Conservation (phyloP, 1,140 invertebrate genomes). For the Pachypeltis micranthus region DNA sequence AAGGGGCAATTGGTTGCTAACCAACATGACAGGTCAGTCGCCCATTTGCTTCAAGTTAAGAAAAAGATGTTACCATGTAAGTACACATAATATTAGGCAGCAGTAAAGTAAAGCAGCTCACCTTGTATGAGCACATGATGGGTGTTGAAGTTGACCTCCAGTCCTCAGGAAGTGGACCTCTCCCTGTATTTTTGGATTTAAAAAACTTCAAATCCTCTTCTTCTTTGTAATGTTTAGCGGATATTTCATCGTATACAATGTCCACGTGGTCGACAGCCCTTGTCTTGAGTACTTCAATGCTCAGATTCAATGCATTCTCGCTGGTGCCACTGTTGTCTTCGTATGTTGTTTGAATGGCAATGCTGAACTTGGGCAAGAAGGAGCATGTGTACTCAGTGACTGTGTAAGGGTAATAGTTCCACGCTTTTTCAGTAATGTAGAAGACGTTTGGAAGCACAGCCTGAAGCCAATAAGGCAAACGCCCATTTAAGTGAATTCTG, state of each 20-base stretch:
- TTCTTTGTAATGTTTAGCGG: constrained; percentile 77
- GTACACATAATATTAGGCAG: too few species aligned
- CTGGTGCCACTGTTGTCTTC: constrained; percentile 78
- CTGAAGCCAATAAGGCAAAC: constrained; percentile 80
- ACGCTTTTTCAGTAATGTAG: constrained; percentile 86
- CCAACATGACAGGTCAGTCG: too few species aligned
- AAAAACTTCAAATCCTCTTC: constrained; percentile 75
- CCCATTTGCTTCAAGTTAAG: too few species aligned
- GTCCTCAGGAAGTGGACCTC: constrained; percentile 67
- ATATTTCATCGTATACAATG: constrained; percentile 77
- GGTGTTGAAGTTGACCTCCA: constrained; percentile 64
- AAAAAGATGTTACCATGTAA: too few species aligned
- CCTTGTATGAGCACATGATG: constrained; percentile 89
- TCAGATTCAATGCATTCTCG: constrained; percentile 72
- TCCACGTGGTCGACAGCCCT: constrained; percentile 71
- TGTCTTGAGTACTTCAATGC: constrained; percentile 56
- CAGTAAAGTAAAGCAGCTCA: too few species aligned
- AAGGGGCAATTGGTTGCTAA: too few species aligned
- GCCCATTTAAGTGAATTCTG: constrained; percentile 31
- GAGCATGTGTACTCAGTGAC: constrained; percentile 71
- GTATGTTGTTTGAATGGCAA: constrained; percentile 79
- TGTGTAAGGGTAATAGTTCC: constrained; percentile 91
- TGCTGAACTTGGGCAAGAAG: constrained; percentile 76
- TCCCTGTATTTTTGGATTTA: constrained; percentile 66
- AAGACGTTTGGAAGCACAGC: constrained; percentile 78